Evolutionary conservation across 92 coral and sea anemone genomes (phyloP).

Genomic region (Anthopleura xanthogrammica): DNA sequence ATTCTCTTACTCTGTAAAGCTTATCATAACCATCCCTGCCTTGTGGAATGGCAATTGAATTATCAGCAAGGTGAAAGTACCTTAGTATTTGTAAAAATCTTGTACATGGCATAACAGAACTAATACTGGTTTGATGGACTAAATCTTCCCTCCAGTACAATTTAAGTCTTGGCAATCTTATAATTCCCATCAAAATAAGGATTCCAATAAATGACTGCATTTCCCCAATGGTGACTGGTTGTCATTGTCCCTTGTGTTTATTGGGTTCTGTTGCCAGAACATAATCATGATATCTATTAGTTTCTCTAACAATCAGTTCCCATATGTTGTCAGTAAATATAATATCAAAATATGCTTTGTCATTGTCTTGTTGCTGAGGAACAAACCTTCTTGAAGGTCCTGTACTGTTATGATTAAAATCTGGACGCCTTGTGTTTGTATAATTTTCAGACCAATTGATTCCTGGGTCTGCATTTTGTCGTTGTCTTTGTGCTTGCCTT

Average conservation of each 20-base stretch:
- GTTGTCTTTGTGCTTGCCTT: not conserved
- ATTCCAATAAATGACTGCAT: conserved; percentile 45
- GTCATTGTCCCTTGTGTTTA: conserved; percentile 44
- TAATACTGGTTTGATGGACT: conserved; percentile 24
- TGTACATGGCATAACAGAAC: conserved; percentile 28
- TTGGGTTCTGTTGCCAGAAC: conserved; percentile 32
- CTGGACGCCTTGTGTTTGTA: conserved; percentile 13
- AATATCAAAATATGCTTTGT: conserved; percentile 25
- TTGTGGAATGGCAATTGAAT: conserved; percentile 21
- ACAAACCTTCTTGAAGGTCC: conserved; percentile 52
- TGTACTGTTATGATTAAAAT: conserved; percentile 29
- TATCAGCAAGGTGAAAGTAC: conserved; percentile 49
- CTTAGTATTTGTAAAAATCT: conserved; percentile 38
- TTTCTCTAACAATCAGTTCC: conserved; percentile 42
- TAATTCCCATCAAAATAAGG: conserved; percentile 37
- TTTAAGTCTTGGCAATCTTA: conserved; percentile 22
- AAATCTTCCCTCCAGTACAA: conserved; percentile 45
- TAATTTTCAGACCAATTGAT: conserved; percentile 15
- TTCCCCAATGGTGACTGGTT: conserved; percentile 40
- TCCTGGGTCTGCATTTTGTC: conserved; percentile 21
- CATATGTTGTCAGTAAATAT: conserved; percentile 42
- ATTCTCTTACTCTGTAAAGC: conserved; percentile 31
- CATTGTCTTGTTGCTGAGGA: conserved; percentile 1
- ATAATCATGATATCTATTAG: conserved; percentile 46
- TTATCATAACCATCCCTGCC: conserved; percentile 45